Evolutionary conservation across 2,888 invertebrate genomes (phyloP).

Genomic region (Lampropteryx suffumata): DNA sequence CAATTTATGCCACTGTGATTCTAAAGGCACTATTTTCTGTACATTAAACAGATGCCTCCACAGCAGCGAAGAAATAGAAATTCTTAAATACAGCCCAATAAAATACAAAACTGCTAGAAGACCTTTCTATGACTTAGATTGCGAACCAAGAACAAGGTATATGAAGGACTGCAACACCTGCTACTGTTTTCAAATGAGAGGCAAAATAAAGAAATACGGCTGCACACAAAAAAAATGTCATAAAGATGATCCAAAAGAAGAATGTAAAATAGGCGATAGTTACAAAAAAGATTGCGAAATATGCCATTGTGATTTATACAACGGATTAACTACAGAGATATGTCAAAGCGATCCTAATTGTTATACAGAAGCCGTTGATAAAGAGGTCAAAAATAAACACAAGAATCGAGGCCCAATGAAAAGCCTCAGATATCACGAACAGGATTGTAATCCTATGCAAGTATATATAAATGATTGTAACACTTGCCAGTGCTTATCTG

Average conservation of each 20-base stretch:
- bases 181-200: slow-evolving; percentile 45
- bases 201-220: slow-evolving; percentile 56
- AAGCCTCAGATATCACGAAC: not conserved
- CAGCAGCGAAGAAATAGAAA: slow-evolving; percentile 16
- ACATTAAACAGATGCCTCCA: slow-evolving; percentile 62
- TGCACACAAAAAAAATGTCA: slow-evolving; percentile 65
- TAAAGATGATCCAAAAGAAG: not conserved
- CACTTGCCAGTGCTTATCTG: slow-evolving; percentile 54
- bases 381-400: not conserved
- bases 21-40: slow-evolving; percentile 62
- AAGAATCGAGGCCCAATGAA: not conserved
- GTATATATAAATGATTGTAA: slow-evolving; percentile 59
- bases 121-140: slow-evolving; percentile 45
- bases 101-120: slow-evolving; percentile 15
- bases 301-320: slow-evolving; percentile 49
- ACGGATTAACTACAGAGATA: slow-evolving; percentile 42
- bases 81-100: slow-evolving; percentile 7
- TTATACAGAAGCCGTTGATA: not conserved
- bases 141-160: slow-evolving; percentile 53
- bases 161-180: slow-evolving; percentile 63
- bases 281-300: slow-evolving; percentile 56
- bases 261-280: slow-evolving; percentile 48
- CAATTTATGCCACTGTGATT: slow-evolving; percentile 79
- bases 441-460: slow-evolving; percentile 59
- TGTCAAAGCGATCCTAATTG: slow-evolving; percentile 44